Evolutionary conservation across 2,797 vertebrate genomes (phyloP), one percentile per base, ranked within the genome.

Genomic region (Chromobotia macracanthus): DNA sequence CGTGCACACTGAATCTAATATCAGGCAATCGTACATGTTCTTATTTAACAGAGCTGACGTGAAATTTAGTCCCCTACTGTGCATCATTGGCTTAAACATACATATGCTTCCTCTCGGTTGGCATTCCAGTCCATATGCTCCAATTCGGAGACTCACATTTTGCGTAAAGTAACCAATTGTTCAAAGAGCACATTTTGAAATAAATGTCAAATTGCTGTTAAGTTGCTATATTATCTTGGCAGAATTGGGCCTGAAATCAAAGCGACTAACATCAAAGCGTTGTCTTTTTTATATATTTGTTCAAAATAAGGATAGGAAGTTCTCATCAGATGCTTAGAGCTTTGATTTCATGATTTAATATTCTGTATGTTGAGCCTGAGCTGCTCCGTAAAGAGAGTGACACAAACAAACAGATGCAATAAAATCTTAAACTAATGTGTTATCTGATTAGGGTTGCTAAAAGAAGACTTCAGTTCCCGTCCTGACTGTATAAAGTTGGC

Each of bases 171-270:
- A 28, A 15, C 12, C 58, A 61, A 28, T 61, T 61, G 58, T 61
- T 61, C 23, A 61, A 28, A 61, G 58, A 61, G 23, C 6, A 28
- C 13, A 31, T 56, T 69, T 72, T 56, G 19, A 53, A 84, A 82
- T 80, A 10, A 31, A 41, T 46, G 41, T 28, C 69, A 64, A 64
- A 82, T 25, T 64, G 28, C 46, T 67, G 44, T 64, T 80, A 66
- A 77, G 66, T 80, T 77, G 44, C 81, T 77, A 6, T 55, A 75
- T 82, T 77, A n/a, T 23, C 80, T 74, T 82, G 72, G 28, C 46
- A 80, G 79, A 79, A 82, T 77, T 80, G 18, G 72, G 55, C 38
- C 23, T 80, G 19, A 72, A 75, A 77, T 87, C 31, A 88, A 80
- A 60, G 51, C 7, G 69, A 77, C 58, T 77, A 66, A 82, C 72